Evolutionary conservation across 2,113 vertebrate species (phyloP).

Genomic region (Ploceus nigricollis): DNA sequence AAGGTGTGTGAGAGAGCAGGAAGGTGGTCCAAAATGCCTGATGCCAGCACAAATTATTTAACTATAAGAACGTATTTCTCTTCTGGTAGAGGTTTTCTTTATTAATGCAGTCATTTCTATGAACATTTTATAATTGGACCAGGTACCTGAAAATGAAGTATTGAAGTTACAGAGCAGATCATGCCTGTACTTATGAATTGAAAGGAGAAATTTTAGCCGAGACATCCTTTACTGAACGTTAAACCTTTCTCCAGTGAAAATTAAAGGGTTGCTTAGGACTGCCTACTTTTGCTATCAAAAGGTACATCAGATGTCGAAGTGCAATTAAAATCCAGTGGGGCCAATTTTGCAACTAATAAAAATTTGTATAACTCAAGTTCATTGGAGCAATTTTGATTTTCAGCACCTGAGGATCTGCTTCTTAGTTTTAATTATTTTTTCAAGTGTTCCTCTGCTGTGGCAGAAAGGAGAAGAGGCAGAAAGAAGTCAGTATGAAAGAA

Average conservation of each 20-base stretch:
- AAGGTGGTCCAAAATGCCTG: background rate
- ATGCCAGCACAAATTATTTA: background rate
- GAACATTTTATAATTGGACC: background rate
- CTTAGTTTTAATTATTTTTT: background rate
- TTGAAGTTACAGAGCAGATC: background rate
- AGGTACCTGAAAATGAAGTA: background rate
- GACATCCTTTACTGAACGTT: background rate
- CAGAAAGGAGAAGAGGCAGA: background rate
- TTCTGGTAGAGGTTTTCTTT: background rate
- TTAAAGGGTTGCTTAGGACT: background rate
- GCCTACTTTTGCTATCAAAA: conserved; percentile 3
- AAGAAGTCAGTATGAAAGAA: background rate
- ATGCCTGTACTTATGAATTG: background rate
- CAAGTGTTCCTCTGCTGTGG: background rate
- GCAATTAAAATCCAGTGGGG: background rate
- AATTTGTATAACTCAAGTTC: background rate
- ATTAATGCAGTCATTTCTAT: background rate
- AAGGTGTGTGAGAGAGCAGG: background rate
- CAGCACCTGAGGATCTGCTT: background rate
- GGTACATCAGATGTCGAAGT: background rate
- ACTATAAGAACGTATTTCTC: background rate
- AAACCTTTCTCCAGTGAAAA: background rate
- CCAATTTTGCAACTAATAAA: background rate
- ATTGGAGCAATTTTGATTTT: background rate
- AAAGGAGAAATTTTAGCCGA: background rate